Base-by-base conservation (phyloP, 2,797 vertebrate species). In the Sparidentex hasta region DNA sequence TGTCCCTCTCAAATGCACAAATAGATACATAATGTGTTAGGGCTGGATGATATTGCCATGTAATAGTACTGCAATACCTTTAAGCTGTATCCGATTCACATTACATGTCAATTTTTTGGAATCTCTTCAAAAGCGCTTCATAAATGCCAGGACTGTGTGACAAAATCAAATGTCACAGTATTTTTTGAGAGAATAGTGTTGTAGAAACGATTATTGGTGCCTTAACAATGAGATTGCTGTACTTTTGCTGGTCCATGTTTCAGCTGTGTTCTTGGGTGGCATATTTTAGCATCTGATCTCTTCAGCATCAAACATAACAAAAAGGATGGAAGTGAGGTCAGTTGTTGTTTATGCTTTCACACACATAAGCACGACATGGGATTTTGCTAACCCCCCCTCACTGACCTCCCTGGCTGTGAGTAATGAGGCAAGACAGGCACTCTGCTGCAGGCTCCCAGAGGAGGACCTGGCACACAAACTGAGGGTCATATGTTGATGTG, bases 381-480 rank as follows among this genome's bases (percentile, higher is more conserved):
- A 76, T 76, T 77, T 78, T 77, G 54, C 58, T 62, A 16, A 18
- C 63, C 59, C 69, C 61, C 48, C 61, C 67, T 27, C 44, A 65
- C 57, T 87, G 76, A 87, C 82, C 81, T 82, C 68, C 59, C 81
- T 74, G 74, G 21, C 50, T 74, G 68, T 54, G 51, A 54, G 65
- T 86, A 91, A 90, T 90, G 88, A 90, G 73, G 83, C 86, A 75
- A 61, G 14, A 74, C 61, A 0, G 29, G 29, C 21, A 48, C 21
- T 77, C 5, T 56, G 7, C 77, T 76, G 76, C 38, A 21, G 65
- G 51, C 51, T 76, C 80, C 76, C 85, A 62, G 33, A 71, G 78
- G 59, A 81, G 17, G 29, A 75, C 50, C 71, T 0, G 59, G 38
- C 73, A 20, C 33, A 23, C n/a, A 41, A 51, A 21, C 21, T 20